A percentile compares a stretch with the other conserved stretches of the same genome.
Conservation (phyloP, 2,113 vertebrate genomes). For the Dicerorhinus sumatrensis region DNA sequence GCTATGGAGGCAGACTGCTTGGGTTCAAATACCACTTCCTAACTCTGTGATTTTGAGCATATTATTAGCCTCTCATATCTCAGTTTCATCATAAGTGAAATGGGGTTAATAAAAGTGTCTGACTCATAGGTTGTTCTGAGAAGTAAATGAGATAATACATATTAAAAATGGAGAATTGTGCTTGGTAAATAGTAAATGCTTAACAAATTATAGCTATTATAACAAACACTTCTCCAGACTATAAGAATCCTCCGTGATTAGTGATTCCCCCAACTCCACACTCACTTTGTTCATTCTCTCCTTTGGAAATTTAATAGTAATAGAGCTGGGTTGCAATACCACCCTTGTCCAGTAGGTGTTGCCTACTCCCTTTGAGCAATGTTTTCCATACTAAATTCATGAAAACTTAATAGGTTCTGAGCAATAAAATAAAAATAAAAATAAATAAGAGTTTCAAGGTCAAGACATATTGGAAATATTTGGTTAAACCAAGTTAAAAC, state of each 20-base stretch:
- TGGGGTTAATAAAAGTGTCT: background rate
- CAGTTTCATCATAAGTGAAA: background rate
- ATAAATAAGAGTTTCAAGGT: background rate
- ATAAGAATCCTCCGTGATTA: background rate
- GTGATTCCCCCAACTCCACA: background rate
- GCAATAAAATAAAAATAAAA: background rate
- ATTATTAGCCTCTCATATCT: slow-evolving; percentile 5
- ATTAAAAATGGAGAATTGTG: background rate
- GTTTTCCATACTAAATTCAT: background rate
- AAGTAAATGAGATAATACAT: slow-evolving; percentile 33
- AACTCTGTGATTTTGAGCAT: background rate
- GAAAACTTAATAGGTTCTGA: background rate
- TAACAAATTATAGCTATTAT: background rate
- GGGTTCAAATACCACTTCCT: background rate
- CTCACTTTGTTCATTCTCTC: background rate
- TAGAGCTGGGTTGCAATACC: background rate
- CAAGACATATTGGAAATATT: background rate
- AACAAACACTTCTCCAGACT: background rate
- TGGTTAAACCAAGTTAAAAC: slow-evolving; percentile 1
- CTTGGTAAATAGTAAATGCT: background rate
- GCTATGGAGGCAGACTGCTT: background rate
- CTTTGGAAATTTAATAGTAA: background rate
- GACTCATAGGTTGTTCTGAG: background rate
- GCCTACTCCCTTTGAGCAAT: background rate
- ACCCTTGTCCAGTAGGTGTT: background rate